Conservation (phyloP, 2,797 vertebrate genomes). For the Chelon labrosus region DNA sequence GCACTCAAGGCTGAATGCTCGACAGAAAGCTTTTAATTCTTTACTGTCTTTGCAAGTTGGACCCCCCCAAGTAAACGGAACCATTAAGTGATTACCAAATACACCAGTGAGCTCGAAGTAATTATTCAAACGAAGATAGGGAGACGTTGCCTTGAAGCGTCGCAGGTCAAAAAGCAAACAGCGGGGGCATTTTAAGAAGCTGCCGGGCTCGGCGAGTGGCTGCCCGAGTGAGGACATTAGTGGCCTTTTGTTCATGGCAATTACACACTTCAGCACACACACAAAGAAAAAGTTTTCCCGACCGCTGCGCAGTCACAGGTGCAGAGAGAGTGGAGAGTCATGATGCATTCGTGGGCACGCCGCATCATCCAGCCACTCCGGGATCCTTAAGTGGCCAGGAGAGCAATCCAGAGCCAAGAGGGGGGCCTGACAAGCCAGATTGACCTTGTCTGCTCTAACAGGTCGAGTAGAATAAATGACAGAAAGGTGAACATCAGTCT, state of each 20-base stretch:
- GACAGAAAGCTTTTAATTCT: conserved; percentile 38
- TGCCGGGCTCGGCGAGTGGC: conserved; percentile 48
- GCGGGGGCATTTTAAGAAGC: conserved; percentile 48
- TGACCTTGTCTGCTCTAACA: conserved; percentile 69
- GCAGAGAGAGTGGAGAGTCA: conserved; percentile 23
- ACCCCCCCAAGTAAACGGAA: conserved; percentile 30
- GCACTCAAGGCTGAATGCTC: conserved; percentile 24
- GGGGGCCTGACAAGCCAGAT: conserved; percentile 50
- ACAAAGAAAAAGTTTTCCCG: conserved; percentile 9
- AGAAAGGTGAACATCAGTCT: conserved; percentile 67
- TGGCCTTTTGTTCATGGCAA: conserved; percentile 51
- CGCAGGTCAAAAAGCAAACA: conserved; percentile 66
- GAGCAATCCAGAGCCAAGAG: conserved; percentile 55
- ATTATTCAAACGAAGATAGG: conserved; percentile 48
- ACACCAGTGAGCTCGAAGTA: conserved; percentile 39
- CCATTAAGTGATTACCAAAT: conserved; percentile 44
- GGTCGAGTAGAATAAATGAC: conserved; percentile 65
- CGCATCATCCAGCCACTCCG: conserved; percentile 32
- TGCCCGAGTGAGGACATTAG: conserved; percentile 61
- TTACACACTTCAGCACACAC: conserved; percentile 54
- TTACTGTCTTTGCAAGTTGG: conserved; percentile 6
- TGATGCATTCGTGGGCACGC: conserved; percentile 25
- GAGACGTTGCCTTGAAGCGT: conserved; percentile 40
- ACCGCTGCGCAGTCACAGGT: conserved; percentile 23
- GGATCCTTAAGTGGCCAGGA: conserved; percentile 51